A percentile compares a stretch with the other conserved stretches of the same genome.
phyloP scores from a whole-genome alignment of 2,113 vertebrate species.

The Cepphus grylle region DNA sequence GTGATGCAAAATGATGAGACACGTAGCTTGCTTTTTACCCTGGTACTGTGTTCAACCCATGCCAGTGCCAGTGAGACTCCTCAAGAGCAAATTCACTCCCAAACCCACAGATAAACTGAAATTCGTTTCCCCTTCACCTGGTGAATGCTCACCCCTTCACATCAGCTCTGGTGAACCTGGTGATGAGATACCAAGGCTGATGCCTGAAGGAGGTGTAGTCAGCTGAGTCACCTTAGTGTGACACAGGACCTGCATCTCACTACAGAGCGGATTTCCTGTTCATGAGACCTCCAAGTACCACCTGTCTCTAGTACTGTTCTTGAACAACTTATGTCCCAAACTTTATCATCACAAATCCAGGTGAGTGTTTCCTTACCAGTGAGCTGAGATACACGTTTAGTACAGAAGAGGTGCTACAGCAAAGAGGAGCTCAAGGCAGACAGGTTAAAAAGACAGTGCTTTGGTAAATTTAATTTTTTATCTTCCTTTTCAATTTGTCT shows the following conservation, averaged over 20 bases:
- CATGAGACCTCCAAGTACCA: not conserved
- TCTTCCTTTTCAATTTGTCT: not conserved
- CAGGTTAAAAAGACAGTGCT: not conserved
- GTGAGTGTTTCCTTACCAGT: not conserved
- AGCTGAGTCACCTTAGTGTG: not conserved
- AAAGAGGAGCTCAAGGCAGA: not conserved
- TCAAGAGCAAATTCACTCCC: not conserved
- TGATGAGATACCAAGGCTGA: not conserved
- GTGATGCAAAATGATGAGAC: conserved; percentile 1
- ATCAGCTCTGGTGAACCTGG: not conserved
- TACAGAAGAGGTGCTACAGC: not conserved
- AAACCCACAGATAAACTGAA: not conserved
- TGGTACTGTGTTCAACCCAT: not conserved
- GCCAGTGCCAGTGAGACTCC: not conserved
- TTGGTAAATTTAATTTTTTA: not conserved
- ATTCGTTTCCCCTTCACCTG: not conserved
- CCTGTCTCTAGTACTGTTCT: not conserved
- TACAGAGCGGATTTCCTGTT: not conserved
- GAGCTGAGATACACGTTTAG: not conserved
- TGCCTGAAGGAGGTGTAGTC: not conserved
- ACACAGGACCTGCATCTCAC: not conserved
- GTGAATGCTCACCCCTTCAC: not conserved
- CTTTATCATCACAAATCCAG: not conserved
- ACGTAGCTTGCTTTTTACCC: not conserved
- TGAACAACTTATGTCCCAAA: not conserved